Base-by-base conservation (phyloP, 2,888 invertebrate genomes). In the Agelastica alni region DNA sequence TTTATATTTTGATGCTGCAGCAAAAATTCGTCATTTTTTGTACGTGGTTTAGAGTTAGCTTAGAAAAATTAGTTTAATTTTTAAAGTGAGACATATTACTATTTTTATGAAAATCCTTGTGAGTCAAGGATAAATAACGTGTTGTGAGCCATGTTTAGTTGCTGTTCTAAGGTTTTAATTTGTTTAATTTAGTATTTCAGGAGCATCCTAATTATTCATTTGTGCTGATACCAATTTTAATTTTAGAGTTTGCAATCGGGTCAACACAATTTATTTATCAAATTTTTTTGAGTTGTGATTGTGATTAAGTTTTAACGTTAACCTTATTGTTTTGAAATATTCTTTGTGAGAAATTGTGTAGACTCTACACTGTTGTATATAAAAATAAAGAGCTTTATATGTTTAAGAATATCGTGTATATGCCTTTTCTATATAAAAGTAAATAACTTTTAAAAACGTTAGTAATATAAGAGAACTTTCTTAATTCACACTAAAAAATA, bases 341-440 rank as follows among this genome's bases (percentile, higher is more conserved):
- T 26, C 9, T 26, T 26, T 9, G 26, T 26, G 26, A 26, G 6
- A 26, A 26, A 9, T 7, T 26, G 6, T 46, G 12, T 36, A 36
- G 12, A 28, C 17, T 13, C 16, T 14, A 37, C 17, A 30, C 17
- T 17, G 32, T 36, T 46, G 36, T 46, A 46, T 7, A 26, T 42
- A 42, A 2, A 46, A 34, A 26, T 10, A 28, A 37, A 46, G 46
- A 46, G 46, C 46, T 46, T 46, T 46, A 46, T 37, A 46, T 46
- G 46, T 46, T n/a, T 46, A 37, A 37, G 46, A 37, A 36, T 36
- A 46, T 46, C 36, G 18, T 46, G 36, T 46, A 28, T 46, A 46
- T 28, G 37, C 46, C 36, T 46, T 45, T 46, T 46, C 46, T 46
- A 45, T 45, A 34, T 45, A 17, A 46, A 46, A 36, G 14, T 26